Evolutionary conservation across 2,113 vertebrate genomes (phyloP), one percentile per base, ranked within the genome.

Genomic region (Hypomesus transpacificus): DNA sequence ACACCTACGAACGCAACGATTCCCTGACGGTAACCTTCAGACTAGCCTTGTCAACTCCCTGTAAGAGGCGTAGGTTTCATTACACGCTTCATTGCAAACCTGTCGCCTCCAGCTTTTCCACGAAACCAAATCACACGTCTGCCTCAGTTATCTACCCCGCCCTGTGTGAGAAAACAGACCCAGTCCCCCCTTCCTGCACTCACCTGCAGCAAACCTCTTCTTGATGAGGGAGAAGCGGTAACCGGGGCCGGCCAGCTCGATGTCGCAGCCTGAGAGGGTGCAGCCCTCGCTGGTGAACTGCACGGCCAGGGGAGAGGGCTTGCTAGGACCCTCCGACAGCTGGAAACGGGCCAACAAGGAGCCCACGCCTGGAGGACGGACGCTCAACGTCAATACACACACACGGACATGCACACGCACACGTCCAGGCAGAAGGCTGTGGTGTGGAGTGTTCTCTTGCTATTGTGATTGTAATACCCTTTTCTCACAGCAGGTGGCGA

Each of bases 251-350:
- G 95, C 93, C 18, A 99, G 94, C 81, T 98, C 94, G 9, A 99
- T 98, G 88, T 98, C 95, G 2, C 96, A 98, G 80, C 96, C 92
- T 34, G 97, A 99, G 66, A 99, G 84, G 1, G 95, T 98, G 91
- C 93, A 96, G 69, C 97, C 97, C 91, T 99, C 97, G 22, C 97
- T 99, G 82, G 96, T 99, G 92, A 99, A 99, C 89, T 99, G 97
- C 68, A 99, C 93, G 0, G 93, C 95, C 87, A 99, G 86, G 0
- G 97, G 94, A 7, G 96, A 94, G 0, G 96, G 95, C 69, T 94
- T 94, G 89, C 95, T 98, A 1, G 97, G 96, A 17, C 97, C 97
- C 58, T 96, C 95, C 0, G 93, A 88, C 9, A 99, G 89, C 87
- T 96, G 96, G 85, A 98, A 98, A 24, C 97, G 92, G 2, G 96